Evolutionary conservation across 2,113 vertebrate species (phyloP).

Genomic region (Cygnus buccinator): DNA sequence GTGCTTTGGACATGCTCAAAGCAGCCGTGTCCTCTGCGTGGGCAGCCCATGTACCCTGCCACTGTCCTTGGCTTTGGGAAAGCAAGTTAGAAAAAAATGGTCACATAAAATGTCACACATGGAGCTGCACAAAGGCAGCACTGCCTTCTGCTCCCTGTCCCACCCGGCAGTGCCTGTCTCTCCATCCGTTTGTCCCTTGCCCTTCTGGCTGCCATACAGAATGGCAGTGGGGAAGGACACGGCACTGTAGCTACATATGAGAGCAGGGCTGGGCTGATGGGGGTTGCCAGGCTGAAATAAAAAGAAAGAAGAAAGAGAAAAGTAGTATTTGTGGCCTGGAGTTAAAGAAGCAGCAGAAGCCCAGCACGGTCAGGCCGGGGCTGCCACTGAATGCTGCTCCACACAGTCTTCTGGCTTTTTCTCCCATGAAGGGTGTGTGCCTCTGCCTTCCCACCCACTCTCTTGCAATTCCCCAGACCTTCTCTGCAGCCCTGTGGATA

Average conservation of each 20-base stretch:
- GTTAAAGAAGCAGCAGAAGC: not conserved
- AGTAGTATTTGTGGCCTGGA: not conserved
- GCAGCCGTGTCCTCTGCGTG: rapidly evolving
- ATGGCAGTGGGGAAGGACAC: not conserved
- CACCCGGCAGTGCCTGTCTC: not conserved
- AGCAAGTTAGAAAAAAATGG: not conserved
- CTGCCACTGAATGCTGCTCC: not conserved
- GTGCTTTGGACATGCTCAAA: not conserved
- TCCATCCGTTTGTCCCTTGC: not conserved
- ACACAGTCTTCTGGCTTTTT: not conserved
- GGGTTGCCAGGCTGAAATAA: not conserved
- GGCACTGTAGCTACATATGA: not conserved
- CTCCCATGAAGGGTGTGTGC: not conserved
- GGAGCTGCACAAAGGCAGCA: not conserved
- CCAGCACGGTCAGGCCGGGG: not conserved
- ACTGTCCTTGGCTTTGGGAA: not conserved
- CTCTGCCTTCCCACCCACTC: not conserved
- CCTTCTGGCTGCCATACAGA: rapidly evolving
- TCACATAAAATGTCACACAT: not conserved
- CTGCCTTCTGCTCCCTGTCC: not conserved
- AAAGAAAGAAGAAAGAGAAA: not conserved
- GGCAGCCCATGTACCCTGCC: not conserved
- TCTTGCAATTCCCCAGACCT: not conserved
- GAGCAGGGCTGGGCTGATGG: not conserved
- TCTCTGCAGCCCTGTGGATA: not conserved